These are phyloP conservation scores for Plectrocnemia conspersa DNA, from an alignment of 1,140 invertebrate species.

Conservation along the genomic window DNA sequence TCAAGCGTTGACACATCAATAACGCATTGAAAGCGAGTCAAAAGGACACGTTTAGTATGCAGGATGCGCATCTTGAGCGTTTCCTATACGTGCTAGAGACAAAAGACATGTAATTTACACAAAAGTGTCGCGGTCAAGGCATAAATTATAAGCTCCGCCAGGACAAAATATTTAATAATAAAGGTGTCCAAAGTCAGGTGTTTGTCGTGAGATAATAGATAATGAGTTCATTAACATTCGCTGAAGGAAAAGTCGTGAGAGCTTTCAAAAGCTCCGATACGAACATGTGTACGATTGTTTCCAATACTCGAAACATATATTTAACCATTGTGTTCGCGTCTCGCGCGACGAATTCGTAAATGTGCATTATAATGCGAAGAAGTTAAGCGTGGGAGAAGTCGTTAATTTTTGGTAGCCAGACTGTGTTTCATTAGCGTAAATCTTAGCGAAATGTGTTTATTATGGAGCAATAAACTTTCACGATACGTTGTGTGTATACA, in stretches of 20 bases:
- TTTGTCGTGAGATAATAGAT: constrained; percentile 1
- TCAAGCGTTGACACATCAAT: too few species aligned
- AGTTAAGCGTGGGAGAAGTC: too few species aligned
- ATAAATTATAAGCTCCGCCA: not conserved
- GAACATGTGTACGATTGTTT: too few species aligned
- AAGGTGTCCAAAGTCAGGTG: constrained; percentile 5
- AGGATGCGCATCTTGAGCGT: not conserved
- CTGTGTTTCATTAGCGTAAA: too few species aligned
- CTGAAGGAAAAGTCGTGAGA: constrained; percentile 3
- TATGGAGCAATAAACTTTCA: too few species aligned
- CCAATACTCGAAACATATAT: too few species aligned
- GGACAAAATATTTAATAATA: constrained; percentile 2
- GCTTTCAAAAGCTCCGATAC: not conserved
- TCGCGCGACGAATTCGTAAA: too few species aligned
- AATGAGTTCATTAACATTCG: constrained; percentile 10
- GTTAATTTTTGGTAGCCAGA: too few species aligned
- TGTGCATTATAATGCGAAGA: too few species aligned
- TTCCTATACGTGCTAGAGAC: not conserved
- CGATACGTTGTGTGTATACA: too few species aligned
- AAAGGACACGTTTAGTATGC: not conserved
- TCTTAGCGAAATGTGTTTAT: too few species aligned
- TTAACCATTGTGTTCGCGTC: too few species aligned
- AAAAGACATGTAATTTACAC: not conserved
- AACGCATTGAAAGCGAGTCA: not conserved
- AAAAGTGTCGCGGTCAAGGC: not conserved